Percentiles rank a stretch among this genome's conserved stretches.
These are phyloP conservation scores for Drosophila ananassae DNA, from an alignment of 1,140 invertebrate genomes.

Conservation along the genomic window DNA sequence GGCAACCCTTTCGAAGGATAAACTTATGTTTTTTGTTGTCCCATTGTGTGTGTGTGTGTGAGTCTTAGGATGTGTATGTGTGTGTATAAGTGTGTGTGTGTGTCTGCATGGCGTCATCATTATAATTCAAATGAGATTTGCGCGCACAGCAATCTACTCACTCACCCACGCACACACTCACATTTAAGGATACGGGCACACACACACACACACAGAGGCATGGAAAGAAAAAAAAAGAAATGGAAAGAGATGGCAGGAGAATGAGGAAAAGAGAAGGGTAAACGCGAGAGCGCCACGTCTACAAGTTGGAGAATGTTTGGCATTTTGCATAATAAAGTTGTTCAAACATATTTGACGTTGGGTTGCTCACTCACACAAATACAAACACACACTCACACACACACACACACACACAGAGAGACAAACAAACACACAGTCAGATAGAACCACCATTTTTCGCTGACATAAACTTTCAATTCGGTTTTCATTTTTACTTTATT, in stretches of 20 bases:
- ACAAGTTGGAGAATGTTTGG: constrained; percentile 80
- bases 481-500: constrained; percentile 68
- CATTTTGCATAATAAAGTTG: constrained; percentile 82
- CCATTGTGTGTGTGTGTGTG: constrained; percentile 5
- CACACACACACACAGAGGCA: constrained; percentile 8
- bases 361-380: constrained; percentile 36
- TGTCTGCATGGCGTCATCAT: constrained; percentile 68
- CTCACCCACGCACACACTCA: constrained; percentile 4
- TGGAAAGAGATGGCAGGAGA: background rate
- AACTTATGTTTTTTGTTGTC: constrained; percentile 18
- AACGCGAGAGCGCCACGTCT: constrained; percentile 48
- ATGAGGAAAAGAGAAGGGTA: constrained; percentile 2
- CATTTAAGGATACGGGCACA: constrained; percentile 12
- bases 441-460: constrained; percentile 62
- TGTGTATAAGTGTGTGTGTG: constrained; percentile 11
- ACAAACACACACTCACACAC: constrained; percentile 5
- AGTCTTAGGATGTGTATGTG: constrained; percentile 4
- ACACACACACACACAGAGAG: background rate
- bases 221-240: constrained; percentile 7
- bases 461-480: constrained; percentile 78
- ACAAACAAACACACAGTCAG: constrained; percentile 18
- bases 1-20: constrained; percentile 25
- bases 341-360: constrained; percentile 77
- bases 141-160: constrained; percentile 64
- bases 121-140: constrained; percentile 82